These are phyloP conservation scores for Cherax quadricarinatus DNA, from an alignment of 1,140 invertebrate genomes.

Conservation along the genomic window DNA sequence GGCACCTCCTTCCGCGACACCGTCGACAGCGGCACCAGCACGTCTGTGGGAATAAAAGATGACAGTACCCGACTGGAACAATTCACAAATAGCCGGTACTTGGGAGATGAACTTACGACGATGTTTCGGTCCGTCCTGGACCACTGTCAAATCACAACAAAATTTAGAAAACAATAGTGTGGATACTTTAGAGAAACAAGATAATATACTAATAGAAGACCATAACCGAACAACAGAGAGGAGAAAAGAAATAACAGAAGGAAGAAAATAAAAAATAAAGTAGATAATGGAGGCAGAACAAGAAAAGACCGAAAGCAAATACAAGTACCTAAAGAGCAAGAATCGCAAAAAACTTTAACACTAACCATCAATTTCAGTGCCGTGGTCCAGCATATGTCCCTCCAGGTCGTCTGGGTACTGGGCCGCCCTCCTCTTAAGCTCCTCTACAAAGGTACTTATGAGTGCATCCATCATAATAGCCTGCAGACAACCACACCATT, in stretches of 20 bases:
- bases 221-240: no score
- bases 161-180: no score
- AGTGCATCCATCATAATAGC: constrained; percentile 94
- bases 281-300: no score
- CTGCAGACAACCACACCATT: constrained; percentile 73
- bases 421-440: constrained; percentile 80
- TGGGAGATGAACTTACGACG: no score
- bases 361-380: constrained; percentile 77
- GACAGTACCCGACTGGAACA: not conserved
- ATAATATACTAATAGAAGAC: no score
- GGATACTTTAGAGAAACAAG: no score
- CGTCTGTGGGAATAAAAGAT: constrained; percentile 76
- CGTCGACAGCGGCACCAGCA: constrained; percentile 78
- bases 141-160: no score
- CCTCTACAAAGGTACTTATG: constrained; percentile 90
- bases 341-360: not conserved
- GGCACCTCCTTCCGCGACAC: constrained; percentile 77
- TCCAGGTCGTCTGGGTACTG: constrained; percentile 77
- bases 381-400: constrained; percentile 74
- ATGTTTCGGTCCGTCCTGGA: no score
- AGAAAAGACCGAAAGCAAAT: not conserved
- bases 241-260: no score
- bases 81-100: not conserved
- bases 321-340: not conserved
- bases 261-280: no score